Evolutionary conservation across 2,888 invertebrate species (phyloP).

Genomic region (Sminthurides aquaticus): DNA sequence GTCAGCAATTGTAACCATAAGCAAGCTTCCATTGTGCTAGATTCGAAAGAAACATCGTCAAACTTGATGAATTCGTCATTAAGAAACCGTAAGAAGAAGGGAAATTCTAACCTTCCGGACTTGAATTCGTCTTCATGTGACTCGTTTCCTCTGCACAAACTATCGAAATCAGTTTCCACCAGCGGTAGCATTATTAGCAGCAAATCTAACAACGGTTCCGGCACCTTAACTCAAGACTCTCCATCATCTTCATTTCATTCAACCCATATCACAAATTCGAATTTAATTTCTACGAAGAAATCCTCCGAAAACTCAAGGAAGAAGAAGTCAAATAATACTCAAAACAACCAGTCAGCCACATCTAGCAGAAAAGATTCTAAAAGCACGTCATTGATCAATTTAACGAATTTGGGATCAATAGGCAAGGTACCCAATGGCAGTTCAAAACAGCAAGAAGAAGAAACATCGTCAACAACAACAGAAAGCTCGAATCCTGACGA

Average conservation of each 20-base stretch:
- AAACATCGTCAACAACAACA: slow-evolving; percentile 63
- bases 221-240: not conserved
- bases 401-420: slow-evolving; percentile 6
- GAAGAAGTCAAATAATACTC: slow-evolving; percentile 23
- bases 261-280: not conserved
- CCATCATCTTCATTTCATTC: not conserved
- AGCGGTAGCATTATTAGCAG: not conserved
- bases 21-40: too few species aligned
- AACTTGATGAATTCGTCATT: slow-evolving; percentile 26
- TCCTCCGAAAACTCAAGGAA: slow-evolving; percentile 24
- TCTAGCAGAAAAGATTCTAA: slow-evolving; percentile 14
- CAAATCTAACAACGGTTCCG: not conserved
- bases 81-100: slow-evolving; percentile 32
- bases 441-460: slow-evolving; percentile 51
- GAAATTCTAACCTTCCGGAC: slow-evolving; percentile 9
- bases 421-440: slow-evolving; percentile 16
- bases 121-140: not conserved
- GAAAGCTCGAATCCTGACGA: slow-evolving; percentile 61
- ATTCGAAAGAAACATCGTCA: not conserved
- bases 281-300: slow-evolving; percentile 7
- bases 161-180: too few species aligned
- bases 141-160: not conserved
- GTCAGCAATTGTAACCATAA: not conserved
- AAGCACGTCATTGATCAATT: slow-evolving; percentile 7
- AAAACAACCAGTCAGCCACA: slow-evolving; percentile 16